Evolutionary conservation across 2,797 vertebrate species (phyloP).

Genomic region (Phalloptychus januarius): DNA sequence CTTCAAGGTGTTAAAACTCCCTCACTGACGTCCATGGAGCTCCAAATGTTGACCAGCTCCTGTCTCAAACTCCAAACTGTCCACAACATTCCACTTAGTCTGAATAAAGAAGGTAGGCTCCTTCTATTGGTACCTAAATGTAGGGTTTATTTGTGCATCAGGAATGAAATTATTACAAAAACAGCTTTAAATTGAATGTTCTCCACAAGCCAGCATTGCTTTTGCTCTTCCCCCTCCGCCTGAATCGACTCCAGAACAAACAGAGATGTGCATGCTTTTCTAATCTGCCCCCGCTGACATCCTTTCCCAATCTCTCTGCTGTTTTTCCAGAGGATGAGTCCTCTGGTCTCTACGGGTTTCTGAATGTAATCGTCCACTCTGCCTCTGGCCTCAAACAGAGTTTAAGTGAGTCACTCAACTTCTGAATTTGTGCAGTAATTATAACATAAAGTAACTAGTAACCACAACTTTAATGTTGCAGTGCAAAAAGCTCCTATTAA

Average conservation of each 20-base stretch:
- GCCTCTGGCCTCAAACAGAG: constrained; percentile 97
- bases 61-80: constrained; percentile 98
- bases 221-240: constrained; percentile 30
- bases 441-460: constrained; percentile 28
- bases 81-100: constrained; percentile 93
- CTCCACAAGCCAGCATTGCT: constrained; percentile 13
- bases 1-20: constrained; percentile 91
- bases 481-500: background rate
- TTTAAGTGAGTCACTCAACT: constrained; percentile 87
- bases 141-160: background rate
- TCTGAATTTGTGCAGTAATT: constrained; percentile 26
- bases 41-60: constrained; percentile 97
- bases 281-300: constrained; percentile 32
- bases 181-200: constrained; percentile 30
- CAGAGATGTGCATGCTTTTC: constrained; percentile 54
- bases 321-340: constrained; percentile 90
- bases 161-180: background rate
- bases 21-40: constrained; percentile 92
- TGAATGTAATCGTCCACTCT: constrained; percentile 98
- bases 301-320: constrained; percentile 10
- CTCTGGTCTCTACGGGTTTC: constrained; percentile 93
- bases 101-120: constrained; percentile 92
- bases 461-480: constrained; percentile 9
- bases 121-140: background rate
- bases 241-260: constrained; percentile 57